phyloP scores from a whole-genome alignment of 2,113 vertebrate genomes.

The Tupaia tana region DNA sequence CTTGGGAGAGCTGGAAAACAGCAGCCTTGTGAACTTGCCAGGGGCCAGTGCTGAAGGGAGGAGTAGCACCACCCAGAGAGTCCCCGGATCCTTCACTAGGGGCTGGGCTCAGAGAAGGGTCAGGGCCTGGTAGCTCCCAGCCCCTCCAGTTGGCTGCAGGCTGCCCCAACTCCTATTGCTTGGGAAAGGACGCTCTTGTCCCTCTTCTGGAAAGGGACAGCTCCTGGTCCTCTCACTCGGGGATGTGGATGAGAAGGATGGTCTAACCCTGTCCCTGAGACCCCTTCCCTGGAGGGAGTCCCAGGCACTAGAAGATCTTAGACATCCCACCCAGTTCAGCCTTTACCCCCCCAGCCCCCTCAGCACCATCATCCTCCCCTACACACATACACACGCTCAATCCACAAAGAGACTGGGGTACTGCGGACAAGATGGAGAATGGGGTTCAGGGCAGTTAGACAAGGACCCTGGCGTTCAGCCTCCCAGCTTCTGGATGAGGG shows the following conservation, averaged over 20 bases:
- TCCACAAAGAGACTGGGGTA: too few species aligned
- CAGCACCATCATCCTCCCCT: not conserved
- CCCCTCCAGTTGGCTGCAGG: not conserved
- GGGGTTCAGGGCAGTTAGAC: not conserved
- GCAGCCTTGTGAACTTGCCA: accelerated
- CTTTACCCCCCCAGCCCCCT: not conserved
- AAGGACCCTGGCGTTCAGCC: not conserved
- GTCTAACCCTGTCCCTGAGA: not conserved
- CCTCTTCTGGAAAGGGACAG: not conserved
- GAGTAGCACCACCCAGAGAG: not conserved
- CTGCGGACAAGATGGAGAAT: accelerated
- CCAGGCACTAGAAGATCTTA: not conserved
- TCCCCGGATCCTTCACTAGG: not conserved
- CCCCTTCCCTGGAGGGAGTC: not conserved
- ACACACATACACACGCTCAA: too few species aligned
- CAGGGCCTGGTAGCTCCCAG: not conserved
- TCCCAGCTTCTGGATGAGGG: not conserved
- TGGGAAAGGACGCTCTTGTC: not conserved
- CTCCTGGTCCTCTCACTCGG: not conserved
- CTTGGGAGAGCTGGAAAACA: accelerated
- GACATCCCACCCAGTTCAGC: not conserved
- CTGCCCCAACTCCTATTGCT: not conserved
- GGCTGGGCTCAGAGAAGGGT: not conserved
- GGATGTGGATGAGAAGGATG: not conserved
- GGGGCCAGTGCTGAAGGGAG: not conserved